phyloP scores from a whole-genome alignment of 2,113 vertebrate genomes.

The Echinops telfairi region DNA sequence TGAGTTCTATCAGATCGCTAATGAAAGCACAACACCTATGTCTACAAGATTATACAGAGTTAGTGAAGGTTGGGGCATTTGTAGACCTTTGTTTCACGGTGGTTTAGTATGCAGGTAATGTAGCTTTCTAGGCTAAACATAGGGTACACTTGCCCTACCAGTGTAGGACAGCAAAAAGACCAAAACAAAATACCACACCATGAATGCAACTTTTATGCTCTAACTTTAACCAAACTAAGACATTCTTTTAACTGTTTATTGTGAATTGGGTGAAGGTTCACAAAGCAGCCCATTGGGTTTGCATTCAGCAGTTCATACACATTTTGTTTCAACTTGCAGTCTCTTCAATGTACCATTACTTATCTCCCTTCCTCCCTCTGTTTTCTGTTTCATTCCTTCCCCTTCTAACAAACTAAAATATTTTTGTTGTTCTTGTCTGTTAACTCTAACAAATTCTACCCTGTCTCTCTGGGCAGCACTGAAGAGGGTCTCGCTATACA shows the following conservation, averaged over 20 bases:
- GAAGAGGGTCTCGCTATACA: background rate
- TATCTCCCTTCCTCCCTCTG: too few species aligned
- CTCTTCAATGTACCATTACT: too few species aligned
- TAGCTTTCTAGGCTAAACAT: background rate
- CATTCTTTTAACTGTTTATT: too few species aligned
- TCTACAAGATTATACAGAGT: constrained; percentile 25
- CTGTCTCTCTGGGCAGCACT: background rate
- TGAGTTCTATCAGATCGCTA: constrained; percentile 35
- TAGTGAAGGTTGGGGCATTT: background rate
- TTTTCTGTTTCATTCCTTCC: too few species aligned
- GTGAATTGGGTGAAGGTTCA: too few species aligned
- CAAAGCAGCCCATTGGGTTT: too few species aligned
- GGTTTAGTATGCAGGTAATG: constrained; percentile 35
- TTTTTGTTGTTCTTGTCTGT: background rate
- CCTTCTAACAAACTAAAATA: too few species aligned
- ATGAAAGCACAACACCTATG: constrained; percentile 35
- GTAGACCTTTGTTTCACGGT: constrained; percentile 34
- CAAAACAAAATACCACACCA: background rate
- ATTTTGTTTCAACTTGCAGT: too few species aligned
- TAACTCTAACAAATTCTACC: constrained; percentile 4
- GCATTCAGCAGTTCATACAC: too few species aligned
- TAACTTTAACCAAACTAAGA: background rate
- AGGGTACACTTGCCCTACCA: background rate
- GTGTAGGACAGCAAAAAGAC: background rate
- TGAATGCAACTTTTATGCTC: background rate